A percentile compares a stretch with the other conserved stretches of the same genome.
phyloP scores from a whole-genome alignment of 2,797 vertebrate species.

The Chaenodraco wilsoni region DNA sequence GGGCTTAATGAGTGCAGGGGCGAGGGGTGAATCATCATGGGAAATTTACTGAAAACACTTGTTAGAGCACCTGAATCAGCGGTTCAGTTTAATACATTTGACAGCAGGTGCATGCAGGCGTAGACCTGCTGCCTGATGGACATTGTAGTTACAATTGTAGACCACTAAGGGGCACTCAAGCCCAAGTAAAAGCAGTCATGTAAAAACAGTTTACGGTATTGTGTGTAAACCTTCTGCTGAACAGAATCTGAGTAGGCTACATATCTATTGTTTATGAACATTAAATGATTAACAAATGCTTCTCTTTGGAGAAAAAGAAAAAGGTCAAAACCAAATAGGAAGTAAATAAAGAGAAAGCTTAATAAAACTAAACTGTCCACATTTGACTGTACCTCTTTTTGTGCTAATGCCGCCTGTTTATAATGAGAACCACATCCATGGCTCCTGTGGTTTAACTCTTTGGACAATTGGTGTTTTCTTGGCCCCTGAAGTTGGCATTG shows the following conservation, averaged over 20 bases:
- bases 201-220: too few species aligned
- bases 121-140: background rate
- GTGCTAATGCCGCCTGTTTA: slow-evolving; percentile 27
- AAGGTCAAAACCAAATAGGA: background rate
- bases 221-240: background rate
- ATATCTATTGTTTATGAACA: background rate
- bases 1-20: slow-evolving; percentile 10
- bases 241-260: background rate
- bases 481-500: slow-evolving; percentile 66
- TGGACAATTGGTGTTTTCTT: slow-evolving; percentile 67
- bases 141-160: slow-evolving; percentile 29
- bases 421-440: slow-evolving; percentile 34
- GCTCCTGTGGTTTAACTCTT: slow-evolving; percentile 52
- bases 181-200: background rate
- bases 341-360: background rate
- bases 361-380: background rate
- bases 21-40: slow-evolving; percentile 5
- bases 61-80: slow-evolving; percentile 38
- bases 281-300: background rate
- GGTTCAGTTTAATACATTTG: slow-evolving; percentile 1
- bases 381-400: slow-evolving; percentile 5
- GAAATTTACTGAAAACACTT: slow-evolving; percentile 16
- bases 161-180: slow-evolving; percentile 68
- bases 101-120: slow-evolving; percentile 3
- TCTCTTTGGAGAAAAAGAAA: background rate